Evolutionary conservation across 1,140 invertebrate species (phyloP).

Genomic region (Drosophila murphyi): DNA sequence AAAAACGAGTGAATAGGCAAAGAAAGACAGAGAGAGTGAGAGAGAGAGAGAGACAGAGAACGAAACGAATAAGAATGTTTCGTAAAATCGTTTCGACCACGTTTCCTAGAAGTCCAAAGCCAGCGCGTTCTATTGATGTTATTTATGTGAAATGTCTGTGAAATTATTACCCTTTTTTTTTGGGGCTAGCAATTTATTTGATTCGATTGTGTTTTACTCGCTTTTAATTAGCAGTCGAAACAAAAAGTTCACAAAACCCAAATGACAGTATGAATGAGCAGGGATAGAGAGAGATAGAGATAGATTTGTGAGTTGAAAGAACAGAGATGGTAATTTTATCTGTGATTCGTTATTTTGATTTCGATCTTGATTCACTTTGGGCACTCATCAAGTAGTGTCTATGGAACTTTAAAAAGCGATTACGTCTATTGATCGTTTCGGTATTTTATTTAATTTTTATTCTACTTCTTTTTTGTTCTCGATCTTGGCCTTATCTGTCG

Average conservation of each 20-base stretch:
- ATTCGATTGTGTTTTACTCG: constrained; percentile 80
- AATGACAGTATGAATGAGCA: background rate
- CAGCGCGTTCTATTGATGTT: constrained; percentile 74
- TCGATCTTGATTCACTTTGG: constrained; percentile 75
- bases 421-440: constrained; percentile 55
- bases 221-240: constrained; percentile 75
- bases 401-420: constrained; percentile 74
- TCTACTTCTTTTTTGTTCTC: background rate
- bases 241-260: constrained; percentile 34
- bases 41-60: constrained; percentile 13
- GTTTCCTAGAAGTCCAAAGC: constrained; percentile 64
- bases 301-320: constrained; percentile 27
- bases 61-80: constrained; percentile 44
- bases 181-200: constrained; percentile 70
- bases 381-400: constrained; percentile 75
- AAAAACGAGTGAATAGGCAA: constrained; percentile 4
- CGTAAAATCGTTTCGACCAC: constrained; percentile 68
- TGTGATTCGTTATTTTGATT: constrained; percentile 57
- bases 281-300: background rate
- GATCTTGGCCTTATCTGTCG: constrained; percentile 26
- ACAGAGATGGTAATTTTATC: constrained; percentile 75
- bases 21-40: constrained; percentile 1
- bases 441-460: constrained; percentile 28
- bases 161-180: constrained; percentile 76
- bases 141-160: constrained; percentile 82